These are phyloP conservation scores for Pogonus chalceus DNA, from an alignment of 1,140 invertebrate species.

Conservation along the genomic window DNA sequence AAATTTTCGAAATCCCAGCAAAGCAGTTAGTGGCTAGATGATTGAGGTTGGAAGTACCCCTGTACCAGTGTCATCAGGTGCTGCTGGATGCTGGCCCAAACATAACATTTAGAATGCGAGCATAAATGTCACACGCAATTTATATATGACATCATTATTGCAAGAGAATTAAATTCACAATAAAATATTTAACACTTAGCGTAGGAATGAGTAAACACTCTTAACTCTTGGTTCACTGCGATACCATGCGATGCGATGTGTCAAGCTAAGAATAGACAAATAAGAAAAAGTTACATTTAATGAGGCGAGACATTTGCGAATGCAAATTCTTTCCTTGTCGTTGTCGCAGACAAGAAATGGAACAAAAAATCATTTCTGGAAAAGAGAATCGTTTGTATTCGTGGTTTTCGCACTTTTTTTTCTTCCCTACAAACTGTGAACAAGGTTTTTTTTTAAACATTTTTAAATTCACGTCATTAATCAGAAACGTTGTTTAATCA, in stretches of 20 bases:
- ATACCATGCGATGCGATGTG: background rate
- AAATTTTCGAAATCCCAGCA: too few relatives aligned
- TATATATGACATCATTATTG: constrained; percentile 6
- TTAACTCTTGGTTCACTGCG: too few relatives aligned
- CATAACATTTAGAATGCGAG: background rate
- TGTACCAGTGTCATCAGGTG: background rate
- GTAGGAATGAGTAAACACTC: constrained; percentile 1
- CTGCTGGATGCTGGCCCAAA: background rate
- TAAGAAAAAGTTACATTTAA: background rate
- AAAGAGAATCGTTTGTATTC: too few relatives aligned
- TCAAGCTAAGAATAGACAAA: background rate
- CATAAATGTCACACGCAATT: background rate
- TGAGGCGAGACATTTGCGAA: constrained; percentile 1
- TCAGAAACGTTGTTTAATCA: too few relatives aligned
- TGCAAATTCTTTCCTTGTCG: constrained; percentile 2
- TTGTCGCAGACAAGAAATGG: too few relatives aligned
- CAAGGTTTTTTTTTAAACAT: too few relatives aligned
- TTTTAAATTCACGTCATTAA: too few relatives aligned
- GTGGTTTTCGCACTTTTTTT: too few relatives aligned
- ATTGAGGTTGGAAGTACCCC: background rate
- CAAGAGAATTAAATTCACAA: constrained; percentile 5
- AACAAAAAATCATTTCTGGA: too few relatives aligned
- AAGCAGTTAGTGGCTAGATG: background rate
- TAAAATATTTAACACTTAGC: constrained; percentile 4
- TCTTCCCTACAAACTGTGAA: too few relatives aligned